Conservation (phyloP, 2,888 invertebrate species). For the Hydriomena furcata region DNA sequence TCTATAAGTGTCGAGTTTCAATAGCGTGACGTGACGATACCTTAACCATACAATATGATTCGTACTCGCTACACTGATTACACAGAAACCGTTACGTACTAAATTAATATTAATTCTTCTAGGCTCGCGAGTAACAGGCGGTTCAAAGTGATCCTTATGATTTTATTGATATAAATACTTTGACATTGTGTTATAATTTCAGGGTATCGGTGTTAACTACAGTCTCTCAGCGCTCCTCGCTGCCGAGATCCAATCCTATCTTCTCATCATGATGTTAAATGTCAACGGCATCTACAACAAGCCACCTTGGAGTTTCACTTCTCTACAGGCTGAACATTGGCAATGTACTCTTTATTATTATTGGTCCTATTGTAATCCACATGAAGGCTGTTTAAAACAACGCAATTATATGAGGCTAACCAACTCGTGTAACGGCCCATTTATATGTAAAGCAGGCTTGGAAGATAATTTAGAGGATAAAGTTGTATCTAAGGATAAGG, state of each 20-base stretch:
- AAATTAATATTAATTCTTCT: too few relatives aligned
- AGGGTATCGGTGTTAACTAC: constrained; percentile 97
- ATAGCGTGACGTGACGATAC: too few relatives aligned
- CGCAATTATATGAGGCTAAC: constrained; percentile 61
- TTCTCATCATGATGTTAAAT: constrained; percentile 98
- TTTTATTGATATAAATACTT: too few relatives aligned
- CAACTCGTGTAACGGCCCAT: constrained; percentile 65
- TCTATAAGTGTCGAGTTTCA: too few relatives aligned
- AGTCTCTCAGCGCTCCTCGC: constrained; percentile 97
- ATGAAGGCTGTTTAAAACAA: constrained; percentile 52
- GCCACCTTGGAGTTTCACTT: constrained; percentile 86
- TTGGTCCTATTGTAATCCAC: constrained; percentile 32
- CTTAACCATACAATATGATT: too few relatives aligned
- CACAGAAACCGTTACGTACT: too few relatives aligned
- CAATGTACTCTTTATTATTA: constrained; percentile 17
- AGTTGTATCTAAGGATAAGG: constrained; percentile 21
- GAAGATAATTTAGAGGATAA: constrained; percentile 54
- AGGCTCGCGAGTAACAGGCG: too few relatives aligned
- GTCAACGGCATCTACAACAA: constrained; percentile 99
- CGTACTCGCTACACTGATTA: too few relatives aligned
- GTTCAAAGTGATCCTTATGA: too few relatives aligned
- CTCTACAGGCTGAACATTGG: not conserved
- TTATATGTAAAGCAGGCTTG: constrained; percentile 70
- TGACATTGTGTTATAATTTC: constrained; percentile 13
- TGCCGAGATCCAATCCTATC: constrained; percentile 96